Evolutionary conservation across 2,888 invertebrate genomes (phyloP), one percentile per base, ranked within the genome.

Genomic region (Amaurobius ferox): DNA sequence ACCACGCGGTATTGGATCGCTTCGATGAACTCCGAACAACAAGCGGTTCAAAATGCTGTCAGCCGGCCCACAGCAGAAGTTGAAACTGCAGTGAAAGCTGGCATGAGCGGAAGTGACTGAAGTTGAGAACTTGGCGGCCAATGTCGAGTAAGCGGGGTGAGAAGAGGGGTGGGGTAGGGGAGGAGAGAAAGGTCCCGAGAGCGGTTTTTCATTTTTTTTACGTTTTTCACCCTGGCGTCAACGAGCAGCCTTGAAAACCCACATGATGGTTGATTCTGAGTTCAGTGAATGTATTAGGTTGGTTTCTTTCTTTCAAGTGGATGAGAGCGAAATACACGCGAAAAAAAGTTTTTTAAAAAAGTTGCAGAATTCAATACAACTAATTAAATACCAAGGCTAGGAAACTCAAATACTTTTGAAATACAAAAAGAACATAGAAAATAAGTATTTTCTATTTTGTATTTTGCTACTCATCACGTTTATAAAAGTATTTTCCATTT

Each of bases 81-180:
- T 61, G 16, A 55, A 3, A 23, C 32, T 28, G 30, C 67, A 73
- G 67, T 40, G 81, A 81, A 81, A 81, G 81, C 81, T 35, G 32
- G 64, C 30, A 13, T 30, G 32, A 73, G 55, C 83, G 83, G 83
- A 77, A 77, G 83, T 76, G 44, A 71, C 29, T 74, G 61, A 26
- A 74, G 68, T 67, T 66, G 30, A 61, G 76, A 83, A 71, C 64
- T 83, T 83, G 71, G 83, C 83, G 83, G 83, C 83, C 83, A 83
- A 83, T 83, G 83, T 77, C 83, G 77, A 66, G 55, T 70, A 26
- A 3, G 40, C 55, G 23, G 66, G 73, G 30, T 26, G 35, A 44
- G 32, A 40, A 16, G 73, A 55, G 44, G 67, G 30, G 55, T 72
- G 32, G 35, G 48, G 28, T 55, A 32, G 23, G 23, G 40, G n/a